phyloP scores from a whole-genome alignment of 2,888 invertebrate genomes.

The Yponomeuta malinellus region DNA sequence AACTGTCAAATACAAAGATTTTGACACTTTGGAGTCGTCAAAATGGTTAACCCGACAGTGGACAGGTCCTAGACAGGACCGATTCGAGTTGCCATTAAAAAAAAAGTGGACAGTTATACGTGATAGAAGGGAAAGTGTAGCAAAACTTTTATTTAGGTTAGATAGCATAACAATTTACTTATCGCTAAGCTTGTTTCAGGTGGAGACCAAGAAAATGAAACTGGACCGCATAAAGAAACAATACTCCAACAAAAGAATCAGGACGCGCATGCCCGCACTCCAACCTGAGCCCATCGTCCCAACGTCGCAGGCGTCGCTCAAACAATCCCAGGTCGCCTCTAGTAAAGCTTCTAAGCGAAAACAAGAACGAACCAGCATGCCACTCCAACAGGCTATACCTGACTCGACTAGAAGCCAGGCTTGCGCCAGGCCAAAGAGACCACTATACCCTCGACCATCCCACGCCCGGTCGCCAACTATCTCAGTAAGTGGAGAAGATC shows the following conservation, averaged over 20 bases:
- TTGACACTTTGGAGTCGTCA: too few species aligned
- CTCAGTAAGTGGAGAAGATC: not conserved
- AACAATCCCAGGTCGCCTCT: not conserved
- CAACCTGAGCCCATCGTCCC: conserved; percentile 43
- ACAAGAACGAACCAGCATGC: conserved; percentile 13
- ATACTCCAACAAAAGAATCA: conserved; percentile 37
- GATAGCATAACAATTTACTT: too few species aligned
- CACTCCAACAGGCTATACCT: conserved; percentile 5
- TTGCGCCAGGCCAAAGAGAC: not conserved
- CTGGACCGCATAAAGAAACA: conserved; percentile 30
- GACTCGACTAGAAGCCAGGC: conserved; percentile 10
- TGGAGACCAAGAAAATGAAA: conserved; percentile 31
- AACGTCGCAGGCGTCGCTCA: conserved; percentile 21
- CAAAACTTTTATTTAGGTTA: too few species aligned
- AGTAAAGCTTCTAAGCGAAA: not conserved
- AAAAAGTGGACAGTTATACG: too few species aligned
- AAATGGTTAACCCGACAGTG: too few species aligned
- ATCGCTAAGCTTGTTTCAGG: not conserved
- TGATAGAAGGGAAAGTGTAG: too few species aligned
- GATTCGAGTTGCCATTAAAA: too few species aligned
- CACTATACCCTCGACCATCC: not conserved
- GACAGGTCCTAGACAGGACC: too few species aligned
- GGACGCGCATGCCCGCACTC: conserved; percentile 39
- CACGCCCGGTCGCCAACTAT: not conserved
- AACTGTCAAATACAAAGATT: too few species aligned